Percentiles rank a stretch among this genome's conserved stretches.
Evolutionary conservation across 2,888 invertebrate species (phyloP).

Genomic region (Serripes groenlandicus): DNA sequence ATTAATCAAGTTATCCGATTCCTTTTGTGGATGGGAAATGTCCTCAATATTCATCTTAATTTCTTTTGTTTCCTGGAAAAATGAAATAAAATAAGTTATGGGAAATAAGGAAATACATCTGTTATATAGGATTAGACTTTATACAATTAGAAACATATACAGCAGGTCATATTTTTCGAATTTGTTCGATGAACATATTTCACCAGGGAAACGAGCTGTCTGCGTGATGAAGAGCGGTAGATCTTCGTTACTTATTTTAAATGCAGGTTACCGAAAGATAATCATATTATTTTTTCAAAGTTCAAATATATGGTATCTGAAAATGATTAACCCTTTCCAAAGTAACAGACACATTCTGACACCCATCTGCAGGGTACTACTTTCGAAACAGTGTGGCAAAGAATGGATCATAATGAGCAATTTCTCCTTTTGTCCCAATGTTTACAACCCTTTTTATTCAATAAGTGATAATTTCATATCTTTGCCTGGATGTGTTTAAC

Average conservation of each 20-base stretch:
- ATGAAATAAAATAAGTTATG: not conserved
- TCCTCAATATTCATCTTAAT: not conserved
- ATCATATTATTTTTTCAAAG: not conserved
- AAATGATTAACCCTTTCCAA: not conserved
- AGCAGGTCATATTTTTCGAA: conserved; percentile 12
- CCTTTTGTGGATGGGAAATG: not conserved
- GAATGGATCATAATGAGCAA: not conserved
- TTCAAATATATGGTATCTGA: no score
- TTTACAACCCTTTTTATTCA: not conserved
- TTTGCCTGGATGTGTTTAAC: no score
- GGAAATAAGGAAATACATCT: conserved; percentile 5
- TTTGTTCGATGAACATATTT: conserved; percentile 10
- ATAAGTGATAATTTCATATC: no score
- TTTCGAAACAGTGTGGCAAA: not conserved
- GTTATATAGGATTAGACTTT: conserved; percentile 12
- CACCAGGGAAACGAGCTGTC: conserved; percentile 16
- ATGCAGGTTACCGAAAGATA: conserved; percentile 8
- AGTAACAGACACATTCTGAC: no score
- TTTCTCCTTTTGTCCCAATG: not conserved
- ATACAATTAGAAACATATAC: conserved; percentile 5
- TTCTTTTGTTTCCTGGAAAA: not conserved
- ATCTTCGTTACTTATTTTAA: not conserved
- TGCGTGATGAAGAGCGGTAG: conserved; percentile 8
- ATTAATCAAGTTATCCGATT: not conserved
- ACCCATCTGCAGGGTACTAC: no score